Evolutionary conservation across 2,113 vertebrate species (phyloP).

Genomic region (Lutjanus erythropterus): DNA sequence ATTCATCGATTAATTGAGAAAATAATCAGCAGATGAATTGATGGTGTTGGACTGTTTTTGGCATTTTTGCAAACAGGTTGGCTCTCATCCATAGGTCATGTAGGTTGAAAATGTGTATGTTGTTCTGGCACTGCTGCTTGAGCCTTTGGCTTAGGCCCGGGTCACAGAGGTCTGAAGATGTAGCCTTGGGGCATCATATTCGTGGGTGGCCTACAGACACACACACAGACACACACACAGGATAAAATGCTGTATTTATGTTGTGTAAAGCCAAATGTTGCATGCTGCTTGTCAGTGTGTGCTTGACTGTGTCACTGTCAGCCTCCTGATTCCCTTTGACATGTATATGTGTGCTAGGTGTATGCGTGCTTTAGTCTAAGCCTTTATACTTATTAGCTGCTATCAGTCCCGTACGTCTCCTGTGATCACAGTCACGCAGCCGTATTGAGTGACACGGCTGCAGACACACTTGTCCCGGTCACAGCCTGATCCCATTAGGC

Average conservation of each 20-base stretch:
- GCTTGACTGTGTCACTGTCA: slow-evolving; percentile 41
- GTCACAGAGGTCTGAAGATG: slow-evolving; percentile 65
- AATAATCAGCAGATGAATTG: not conserved
- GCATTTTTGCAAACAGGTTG: slow-evolving; percentile 34
- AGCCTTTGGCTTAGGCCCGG: slow-evolving; percentile 48
- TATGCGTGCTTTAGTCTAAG: slow-evolving; percentile 52
- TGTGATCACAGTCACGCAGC: slow-evolving; percentile 64
- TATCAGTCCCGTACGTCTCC: slow-evolving; percentile 56
- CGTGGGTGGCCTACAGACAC: slow-evolving; percentile 76
- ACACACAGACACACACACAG: slow-evolving; percentile 1
- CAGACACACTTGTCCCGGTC: slow-evolving; percentile 62
- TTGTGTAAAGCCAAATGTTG: not conserved
- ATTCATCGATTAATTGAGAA: not conserved
- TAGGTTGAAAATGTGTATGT: slow-evolving; percentile 13
- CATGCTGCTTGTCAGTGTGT: not conserved
- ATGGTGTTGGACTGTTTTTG: not conserved
- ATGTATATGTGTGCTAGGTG: slow-evolving; percentile 42
- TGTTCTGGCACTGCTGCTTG: slow-evolving; percentile 35
- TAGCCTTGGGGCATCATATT: slow-evolving; percentile 49
- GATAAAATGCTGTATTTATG: slow-evolving; percentile 21
- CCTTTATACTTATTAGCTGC: slow-evolving; percentile 62
- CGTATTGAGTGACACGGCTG: slow-evolving; percentile 67
- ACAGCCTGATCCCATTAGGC: slow-evolving; percentile 82
- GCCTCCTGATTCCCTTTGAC: slow-evolving; percentile 60
- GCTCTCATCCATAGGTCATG: slow-evolving; percentile 1